Conservation (phyloP, 2,797 vertebrate species). For the Yasuhikotakia modesta region DNA sequence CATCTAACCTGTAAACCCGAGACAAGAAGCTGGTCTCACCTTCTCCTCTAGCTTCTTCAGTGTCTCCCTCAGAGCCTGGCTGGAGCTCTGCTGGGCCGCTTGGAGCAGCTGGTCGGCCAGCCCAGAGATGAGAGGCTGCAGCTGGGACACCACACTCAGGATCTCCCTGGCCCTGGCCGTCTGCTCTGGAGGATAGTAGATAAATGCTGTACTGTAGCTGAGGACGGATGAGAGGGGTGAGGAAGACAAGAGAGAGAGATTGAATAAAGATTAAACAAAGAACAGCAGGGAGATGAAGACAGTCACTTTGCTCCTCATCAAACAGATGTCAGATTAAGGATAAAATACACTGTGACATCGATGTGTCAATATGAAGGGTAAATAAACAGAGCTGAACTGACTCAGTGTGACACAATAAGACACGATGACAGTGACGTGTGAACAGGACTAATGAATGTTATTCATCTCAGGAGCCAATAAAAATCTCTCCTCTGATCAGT, state of each 20-base stretch:
- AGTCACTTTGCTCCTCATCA: slow-evolving; percentile 3
- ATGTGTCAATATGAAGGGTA: neutral
- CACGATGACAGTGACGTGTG: neutral
- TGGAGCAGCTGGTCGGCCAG: slow-evolving; percentile 90
- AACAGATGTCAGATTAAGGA: neutral
- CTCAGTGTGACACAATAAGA: neutral
- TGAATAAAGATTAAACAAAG: neutral
- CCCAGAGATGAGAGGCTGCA: slow-evolving; percentile 89
- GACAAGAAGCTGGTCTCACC: slow-evolving; percentile 75
- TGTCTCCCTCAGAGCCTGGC: slow-evolving; percentile 86
- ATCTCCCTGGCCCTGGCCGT: slow-evolving; percentile 96
- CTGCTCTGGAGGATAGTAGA: slow-evolving; percentile 98
- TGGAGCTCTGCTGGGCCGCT: slow-evolving; percentile 88
- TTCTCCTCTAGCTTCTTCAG: slow-evolving; percentile 95
- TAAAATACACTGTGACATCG: slow-evolving; percentile 6
- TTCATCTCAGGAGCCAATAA: neutral
- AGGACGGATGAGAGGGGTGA: neutral
- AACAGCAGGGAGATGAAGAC: slow-evolving; percentile 7
- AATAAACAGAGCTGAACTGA: neutral
- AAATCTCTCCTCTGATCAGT: neutral
- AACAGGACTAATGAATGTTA: neutral
- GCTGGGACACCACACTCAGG: slow-evolving; percentile 88
- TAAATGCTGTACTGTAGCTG: slow-evolving; percentile 91
- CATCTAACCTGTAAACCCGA: neutral
- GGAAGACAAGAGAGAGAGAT: neutral